Conservation (phyloP, 2,113 vertebrate genomes). For the Irena cyanogastra region DNA sequence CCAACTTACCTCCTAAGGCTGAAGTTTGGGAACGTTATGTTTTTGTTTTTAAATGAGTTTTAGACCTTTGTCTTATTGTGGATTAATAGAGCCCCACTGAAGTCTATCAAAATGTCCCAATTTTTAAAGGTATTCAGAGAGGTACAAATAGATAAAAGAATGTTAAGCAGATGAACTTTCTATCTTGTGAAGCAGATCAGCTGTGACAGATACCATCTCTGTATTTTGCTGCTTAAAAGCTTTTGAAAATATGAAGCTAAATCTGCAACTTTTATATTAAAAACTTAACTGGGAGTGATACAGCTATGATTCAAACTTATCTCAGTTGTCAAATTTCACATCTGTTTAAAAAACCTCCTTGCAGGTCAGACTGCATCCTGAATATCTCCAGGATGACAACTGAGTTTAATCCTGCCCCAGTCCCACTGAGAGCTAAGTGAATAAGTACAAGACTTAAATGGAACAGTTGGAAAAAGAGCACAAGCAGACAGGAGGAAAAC, state of each 20-base stretch:
- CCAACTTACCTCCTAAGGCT: not conserved
- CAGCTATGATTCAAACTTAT: not conserved
- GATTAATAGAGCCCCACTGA: not conserved
- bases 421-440: not conserved
- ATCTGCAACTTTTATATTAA: not conserved
- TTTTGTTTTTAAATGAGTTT: not conserved
- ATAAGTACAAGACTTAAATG: not conserved
- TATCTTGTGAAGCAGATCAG: not conserved
- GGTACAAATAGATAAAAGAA: not conserved
- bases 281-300: not conserved
- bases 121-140: not conserved
- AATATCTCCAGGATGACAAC: not conserved
- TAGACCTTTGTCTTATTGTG: not conserved
- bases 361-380: not conserved
- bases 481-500: not conserved
- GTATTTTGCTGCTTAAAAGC: not conserved
- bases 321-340: not conserved
- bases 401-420: not conserved
- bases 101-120: not conserved
- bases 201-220: not conserved
- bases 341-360: not conserved
- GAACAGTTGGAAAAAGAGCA: not conserved
- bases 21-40: not conserved
- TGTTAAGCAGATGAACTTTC: not conserved
- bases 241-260: not conserved